Base-by-base conservation (phyloP, 2,888 invertebrate genomes). In the Apoderus coryli region DNA sequence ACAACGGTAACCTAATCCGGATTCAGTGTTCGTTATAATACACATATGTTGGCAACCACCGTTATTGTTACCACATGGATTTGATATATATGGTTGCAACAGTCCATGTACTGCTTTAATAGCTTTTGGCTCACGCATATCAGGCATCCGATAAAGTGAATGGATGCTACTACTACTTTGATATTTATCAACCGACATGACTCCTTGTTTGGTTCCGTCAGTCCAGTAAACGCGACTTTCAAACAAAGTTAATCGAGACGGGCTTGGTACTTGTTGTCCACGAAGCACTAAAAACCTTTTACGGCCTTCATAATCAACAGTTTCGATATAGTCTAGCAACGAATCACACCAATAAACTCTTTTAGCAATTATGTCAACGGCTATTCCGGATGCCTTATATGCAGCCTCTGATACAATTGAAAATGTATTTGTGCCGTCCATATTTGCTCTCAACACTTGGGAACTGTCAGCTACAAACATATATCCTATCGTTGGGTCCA, bases 331-430 rank as follows among this genome's bases (percentile, higher is more conserved):
- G 60, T 96, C 93, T 31, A 95, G 61, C 9, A 92, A 63, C 0
- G 89, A 84, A 55, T 98, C 96, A 48, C 93, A 92, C 93, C 95
- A 96, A 60, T 85, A 95, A 4, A 98, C 75, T 28, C 95, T 63
- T 47, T 82, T 76, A 0, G 81, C 76, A 13, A 89, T 77, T n/a
- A 84, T 76, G 57, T 96, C 95, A 0, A 90, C 76, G 0, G 90
- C 74, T 6, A 95, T 73, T 3, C 92, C 92, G 2, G 85, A 82
- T 0, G 93, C 93, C 55, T 88, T 85, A 55, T 93, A 89, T 0
- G 93, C 81, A 1, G 92, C 92, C 49, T 89, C 88, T 0, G 84
- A 79, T 0, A 92, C 81, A 22, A 96, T 78, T 0, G 85, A 75
- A 25, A 72, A 68, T 0, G 79, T 65, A 47, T 79, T 74, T 0